These are phyloP conservation scores for Amphipoea lucens DNA, from an alignment of 2,888 invertebrate genomes.

Conservation along the genomic window DNA sequence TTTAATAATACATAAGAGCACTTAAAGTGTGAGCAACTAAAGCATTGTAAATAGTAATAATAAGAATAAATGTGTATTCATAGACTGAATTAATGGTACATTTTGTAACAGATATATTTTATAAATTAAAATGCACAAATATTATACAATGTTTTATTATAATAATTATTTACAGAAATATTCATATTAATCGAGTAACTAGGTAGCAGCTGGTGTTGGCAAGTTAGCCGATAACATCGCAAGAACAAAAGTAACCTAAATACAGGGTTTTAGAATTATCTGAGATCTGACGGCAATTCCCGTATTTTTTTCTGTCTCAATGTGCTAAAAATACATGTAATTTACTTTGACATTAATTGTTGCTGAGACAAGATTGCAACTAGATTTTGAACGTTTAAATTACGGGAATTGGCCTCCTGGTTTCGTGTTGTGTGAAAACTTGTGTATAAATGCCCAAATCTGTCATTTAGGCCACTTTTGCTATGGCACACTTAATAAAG, in stretches of 20 bases:
- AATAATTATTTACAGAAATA: slow-evolving; percentile 62
- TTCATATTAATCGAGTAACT: slow-evolving; percentile 48
- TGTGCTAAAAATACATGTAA: background rate
- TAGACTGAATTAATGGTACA: slow-evolving; percentile 65
- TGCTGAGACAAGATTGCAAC: background rate
- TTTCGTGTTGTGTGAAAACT: background rate
- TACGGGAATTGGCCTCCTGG: background rate
- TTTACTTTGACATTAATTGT: background rate
- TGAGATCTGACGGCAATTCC: background rate
- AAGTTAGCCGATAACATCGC: slow-evolving; percentile 15
- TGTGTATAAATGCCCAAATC: background rate
- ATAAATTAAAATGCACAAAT: slow-evolving; percentile 56
- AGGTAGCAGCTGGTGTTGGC: slow-evolving; percentile 29
- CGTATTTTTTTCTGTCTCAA: background rate
- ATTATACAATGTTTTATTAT: slow-evolving; percentile 63
- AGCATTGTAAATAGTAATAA: slow-evolving; percentile 48
- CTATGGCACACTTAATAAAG: background rate
- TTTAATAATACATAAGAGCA: slow-evolving; percentile 17
- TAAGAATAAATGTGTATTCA: slow-evolving; percentile 54
- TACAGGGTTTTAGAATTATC: background rate
- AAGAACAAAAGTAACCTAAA: slow-evolving; percentile 10
- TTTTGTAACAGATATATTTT: slow-evolving; percentile 64
- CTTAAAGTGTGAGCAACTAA: slow-evolving; percentile 15
- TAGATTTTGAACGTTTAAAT: background rate
- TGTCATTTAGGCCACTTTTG: background rate